phyloP scores from a whole-genome alignment of 2,888 invertebrate species.

The Sesia bembeciformis region DNA sequence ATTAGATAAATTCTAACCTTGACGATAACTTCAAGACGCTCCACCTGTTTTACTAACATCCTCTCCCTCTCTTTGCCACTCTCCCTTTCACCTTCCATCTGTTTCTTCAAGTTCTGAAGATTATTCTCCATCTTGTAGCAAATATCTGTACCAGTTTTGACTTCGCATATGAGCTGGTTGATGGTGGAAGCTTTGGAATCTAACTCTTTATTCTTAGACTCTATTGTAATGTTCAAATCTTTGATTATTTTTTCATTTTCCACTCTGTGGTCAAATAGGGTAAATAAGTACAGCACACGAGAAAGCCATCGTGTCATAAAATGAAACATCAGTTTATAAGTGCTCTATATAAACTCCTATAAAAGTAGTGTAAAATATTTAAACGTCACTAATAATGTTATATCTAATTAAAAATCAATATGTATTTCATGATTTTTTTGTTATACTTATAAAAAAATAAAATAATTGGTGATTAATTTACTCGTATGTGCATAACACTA shows the following conservation, averaged over 20 bases:
- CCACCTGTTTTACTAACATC: constrained; percentile 14
- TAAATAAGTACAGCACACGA: too few species aligned
- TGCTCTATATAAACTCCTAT: too few species aligned
- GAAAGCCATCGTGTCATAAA: too few species aligned
- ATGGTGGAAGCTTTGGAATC: constrained; percentile 23
- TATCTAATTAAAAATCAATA: too few species aligned
- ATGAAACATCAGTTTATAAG: too few species aligned
- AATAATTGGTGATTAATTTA: too few species aligned
- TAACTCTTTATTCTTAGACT: constrained; percentile 19
- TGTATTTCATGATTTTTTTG: too few species aligned
- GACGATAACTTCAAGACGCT: constrained; percentile 18
- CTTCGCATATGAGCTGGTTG: constrained; percentile 28
- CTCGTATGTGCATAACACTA: too few species aligned
- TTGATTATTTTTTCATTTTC: constrained; percentile 11
- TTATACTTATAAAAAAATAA: too few species aligned
- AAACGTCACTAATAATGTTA: too few species aligned
- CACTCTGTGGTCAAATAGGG: constrained; percentile 9
- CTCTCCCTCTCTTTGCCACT: constrained; percentile 18
- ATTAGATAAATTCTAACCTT: constrained; percentile 16
- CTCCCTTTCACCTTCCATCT: constrained; percentile 19
- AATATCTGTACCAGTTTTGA: constrained; percentile 22
- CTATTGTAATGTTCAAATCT: constrained; percentile 10
- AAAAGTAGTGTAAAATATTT: too few species aligned
- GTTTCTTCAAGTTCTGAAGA: constrained; percentile 19
- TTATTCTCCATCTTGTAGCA: constrained; percentile 18